Evolutionary conservation across 2,797 vertebrate species (phyloP).

Genomic region (Neostethus bicornis): DNA sequence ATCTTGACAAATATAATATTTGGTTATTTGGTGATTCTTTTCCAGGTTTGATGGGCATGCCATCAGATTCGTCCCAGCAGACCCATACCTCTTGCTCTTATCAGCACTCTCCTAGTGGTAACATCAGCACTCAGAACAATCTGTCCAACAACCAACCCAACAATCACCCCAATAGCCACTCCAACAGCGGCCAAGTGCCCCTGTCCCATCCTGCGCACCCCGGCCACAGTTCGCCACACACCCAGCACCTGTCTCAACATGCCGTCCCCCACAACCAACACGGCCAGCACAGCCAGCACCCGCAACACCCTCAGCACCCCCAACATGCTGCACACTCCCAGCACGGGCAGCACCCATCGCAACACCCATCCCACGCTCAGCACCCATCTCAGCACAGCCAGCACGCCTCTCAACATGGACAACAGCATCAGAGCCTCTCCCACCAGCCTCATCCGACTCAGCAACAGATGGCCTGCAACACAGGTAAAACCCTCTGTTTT

Average conservation of each 20-base stretch:
- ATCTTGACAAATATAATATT: background rate
- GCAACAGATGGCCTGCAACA: slow-evolving; percentile 89
- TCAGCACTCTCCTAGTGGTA: slow-evolving; percentile 89
- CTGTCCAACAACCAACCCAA: slow-evolving; percentile 87
- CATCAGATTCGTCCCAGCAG: slow-evolving; percentile 88
- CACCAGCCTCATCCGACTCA: slow-evolving; percentile 85
- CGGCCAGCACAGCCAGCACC: slow-evolving; percentile 70
- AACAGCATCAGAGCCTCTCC: slow-evolving; percentile 86
- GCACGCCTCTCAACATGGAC: slow-evolving; percentile 83
- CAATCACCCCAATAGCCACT: slow-evolving; percentile 85
- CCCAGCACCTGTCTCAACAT: slow-evolving; percentile 84
- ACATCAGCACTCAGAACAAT: slow-evolving; percentile 88
- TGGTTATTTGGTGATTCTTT: slow-evolving; percentile 36
- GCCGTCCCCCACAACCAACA: slow-evolving; percentile 76
- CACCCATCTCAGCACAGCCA: slow-evolving; percentile 84
- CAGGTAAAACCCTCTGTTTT: slow-evolving; percentile 80
- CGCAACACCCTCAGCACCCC: slow-evolving; percentile 73
- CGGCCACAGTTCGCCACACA: slow-evolving; percentile 78
- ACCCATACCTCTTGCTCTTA: slow-evolving; percentile 92
- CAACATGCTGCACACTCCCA: slow-evolving; percentile 73
- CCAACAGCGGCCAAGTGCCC: slow-evolving; percentile 86
- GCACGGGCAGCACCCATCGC: slow-evolving; percentile 80
- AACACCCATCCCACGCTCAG: slow-evolving; percentile 78
- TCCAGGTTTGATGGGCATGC: slow-evolving; percentile 88
- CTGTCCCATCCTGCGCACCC: slow-evolving; percentile 86